Evolutionary conservation across 2,113 vertebrate species (phyloP).

Genomic region (Anguilla japonica): DNA sequence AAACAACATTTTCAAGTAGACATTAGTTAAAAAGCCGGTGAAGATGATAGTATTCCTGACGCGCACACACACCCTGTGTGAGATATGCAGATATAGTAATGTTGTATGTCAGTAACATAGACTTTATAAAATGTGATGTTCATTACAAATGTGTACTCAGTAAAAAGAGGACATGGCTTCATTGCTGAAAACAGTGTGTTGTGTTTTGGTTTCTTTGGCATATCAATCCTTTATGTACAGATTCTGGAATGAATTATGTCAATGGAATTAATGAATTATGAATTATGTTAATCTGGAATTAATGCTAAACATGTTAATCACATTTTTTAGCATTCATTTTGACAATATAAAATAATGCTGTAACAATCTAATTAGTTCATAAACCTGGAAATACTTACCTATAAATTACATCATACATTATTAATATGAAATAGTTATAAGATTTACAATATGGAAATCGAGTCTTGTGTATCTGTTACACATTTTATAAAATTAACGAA

Average conservation of each 20-base stretch:
- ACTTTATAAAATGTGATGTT: not conserved
- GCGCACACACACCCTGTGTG: not conserved
- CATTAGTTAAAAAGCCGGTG: no score
- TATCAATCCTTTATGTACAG: not conserved
- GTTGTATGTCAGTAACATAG: not conserved
- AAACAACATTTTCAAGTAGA: no score
- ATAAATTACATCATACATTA: not conserved
- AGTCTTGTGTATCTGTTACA: no score
- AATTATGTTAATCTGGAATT: no score
- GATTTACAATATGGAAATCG: no score
- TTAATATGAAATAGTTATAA: no score
- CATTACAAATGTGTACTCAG: not conserved
- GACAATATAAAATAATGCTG: no score
- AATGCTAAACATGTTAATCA: not conserved
- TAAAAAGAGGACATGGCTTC: constrained; percentile 1
- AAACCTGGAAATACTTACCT: not conserved
- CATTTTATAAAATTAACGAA: no score
- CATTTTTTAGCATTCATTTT: not conserved
- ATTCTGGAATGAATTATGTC: not conserved
- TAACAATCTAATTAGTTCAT: no score
- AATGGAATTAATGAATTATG: no score
- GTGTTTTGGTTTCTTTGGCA: not conserved
- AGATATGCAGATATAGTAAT: not conserved
- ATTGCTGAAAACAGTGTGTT: not conserved
- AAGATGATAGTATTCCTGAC: not conserved